phyloP scores from a whole-genome alignment of 2,797 vertebrate species.

The Enteromius mattozi region DNA sequence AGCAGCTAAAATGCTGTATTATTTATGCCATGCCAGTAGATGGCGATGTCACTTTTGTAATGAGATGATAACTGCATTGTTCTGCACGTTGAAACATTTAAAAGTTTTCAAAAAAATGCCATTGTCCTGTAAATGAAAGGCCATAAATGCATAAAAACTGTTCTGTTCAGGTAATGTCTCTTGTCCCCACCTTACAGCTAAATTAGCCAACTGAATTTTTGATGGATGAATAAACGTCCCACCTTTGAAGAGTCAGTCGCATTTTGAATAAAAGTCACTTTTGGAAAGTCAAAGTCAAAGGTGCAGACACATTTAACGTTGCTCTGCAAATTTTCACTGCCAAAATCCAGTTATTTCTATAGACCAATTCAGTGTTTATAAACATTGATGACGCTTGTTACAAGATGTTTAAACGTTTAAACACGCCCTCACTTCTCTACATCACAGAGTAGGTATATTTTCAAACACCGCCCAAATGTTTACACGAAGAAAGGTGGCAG shows the following conservation, averaged over 20 bases:
- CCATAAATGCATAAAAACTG: neutral
- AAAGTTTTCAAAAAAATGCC: neutral
- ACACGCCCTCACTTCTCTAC: too few relatives aligned
- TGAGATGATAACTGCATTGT: neutral
- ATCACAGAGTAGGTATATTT: too few relatives aligned
- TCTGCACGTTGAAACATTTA: neutral
- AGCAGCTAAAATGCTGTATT: neutral
- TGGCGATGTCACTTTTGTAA: neutral
- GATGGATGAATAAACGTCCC: neutral
- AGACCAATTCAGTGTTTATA: neutral
- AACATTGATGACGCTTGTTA: too few relatives aligned
- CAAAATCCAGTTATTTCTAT: neutral
- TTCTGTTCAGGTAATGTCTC: neutral
- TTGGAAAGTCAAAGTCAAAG: neutral
- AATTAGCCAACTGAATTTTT: neutral
- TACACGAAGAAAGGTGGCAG: too few relatives aligned
- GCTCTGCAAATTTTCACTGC: neutral
- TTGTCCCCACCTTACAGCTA: neutral
- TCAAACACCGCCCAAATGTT: too few relatives aligned
- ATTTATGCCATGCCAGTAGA: neutral
- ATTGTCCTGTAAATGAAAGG: neutral
- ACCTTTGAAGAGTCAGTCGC: neutral
- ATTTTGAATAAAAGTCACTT: neutral
- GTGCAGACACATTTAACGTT: neutral
- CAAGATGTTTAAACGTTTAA: too few relatives aligned